phyloP scores from a whole-genome alignment of 2,888 invertebrate genomes.

The Petrolisthes cinctipes region DNA sequence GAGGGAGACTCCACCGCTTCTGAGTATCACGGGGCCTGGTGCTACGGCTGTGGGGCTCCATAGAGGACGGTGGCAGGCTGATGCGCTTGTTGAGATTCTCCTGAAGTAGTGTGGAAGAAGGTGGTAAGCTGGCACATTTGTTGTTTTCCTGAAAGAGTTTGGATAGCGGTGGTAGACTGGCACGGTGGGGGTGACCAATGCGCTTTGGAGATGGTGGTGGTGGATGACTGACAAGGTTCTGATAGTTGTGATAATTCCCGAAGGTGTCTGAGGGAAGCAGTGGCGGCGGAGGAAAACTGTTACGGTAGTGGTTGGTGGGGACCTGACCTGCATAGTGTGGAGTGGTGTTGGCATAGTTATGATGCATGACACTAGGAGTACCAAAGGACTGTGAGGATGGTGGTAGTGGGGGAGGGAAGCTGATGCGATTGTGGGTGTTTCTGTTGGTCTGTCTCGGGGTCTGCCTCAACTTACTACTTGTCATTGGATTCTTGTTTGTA shows the following conservation, averaged over 20 bases:
- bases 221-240: too few species aligned
- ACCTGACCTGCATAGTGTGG: too few species aligned
- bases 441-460: not conserved
- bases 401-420: not conserved
- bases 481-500: not conserved
- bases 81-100: conserved; percentile 4
- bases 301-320: too few species aligned
- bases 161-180: conserved; percentile 1
- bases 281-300: too few species aligned
- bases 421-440: not conserved
- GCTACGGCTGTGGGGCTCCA: not conserved
- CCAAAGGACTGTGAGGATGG: not conserved
- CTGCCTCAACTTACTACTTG: not conserved
- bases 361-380: not conserved
- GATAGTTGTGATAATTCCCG: too few species aligned
- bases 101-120: not conserved
- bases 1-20: conserved; percentile 22
- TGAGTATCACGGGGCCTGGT: not conserved
- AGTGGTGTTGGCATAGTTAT: too few species aligned
- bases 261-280: too few species aligned
- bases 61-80: not conserved
- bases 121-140: not conserved
- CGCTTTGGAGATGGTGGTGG: too few species aligned
- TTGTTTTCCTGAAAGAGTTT: not conserved
- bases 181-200: not conserved